phyloP scores from a whole-genome alignment of 2,113 vertebrate genomes.

The Prionailurus bengalensis region DNA sequence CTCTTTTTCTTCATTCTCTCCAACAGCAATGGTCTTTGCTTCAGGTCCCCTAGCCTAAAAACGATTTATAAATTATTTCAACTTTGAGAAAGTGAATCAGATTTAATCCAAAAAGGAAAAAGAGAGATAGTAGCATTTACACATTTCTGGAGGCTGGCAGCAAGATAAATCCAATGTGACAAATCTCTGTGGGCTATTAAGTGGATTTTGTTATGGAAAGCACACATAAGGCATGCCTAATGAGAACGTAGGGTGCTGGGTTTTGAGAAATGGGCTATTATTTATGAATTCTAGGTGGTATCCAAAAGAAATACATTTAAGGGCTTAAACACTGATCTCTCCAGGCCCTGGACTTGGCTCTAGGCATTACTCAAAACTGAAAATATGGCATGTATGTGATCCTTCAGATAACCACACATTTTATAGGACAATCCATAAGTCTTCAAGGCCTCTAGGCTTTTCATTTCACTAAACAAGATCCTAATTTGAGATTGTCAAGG shows the following conservation, averaged over 20 bases:
- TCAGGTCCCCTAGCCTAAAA: slow-evolving; percentile 50
- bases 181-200: slow-evolving; percentile 73
- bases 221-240: slow-evolving; percentile 55
- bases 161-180: slow-evolving; percentile 73
- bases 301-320: slow-evolving; percentile 65
- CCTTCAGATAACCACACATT: slow-evolving; percentile 43
- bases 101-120: slow-evolving; percentile 73
- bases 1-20: slow-evolving; percentile 11
- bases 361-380: background rate
- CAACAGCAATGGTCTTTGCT: slow-evolving; percentile 49
- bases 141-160: slow-evolving; percentile 67
- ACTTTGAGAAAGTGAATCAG: slow-evolving; percentile 63
- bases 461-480: slow-evolving; percentile 48
- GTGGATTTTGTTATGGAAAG: slow-evolving; percentile 70
- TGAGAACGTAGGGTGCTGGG: slow-evolving; percentile 46
- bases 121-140: slow-evolving; percentile 55
- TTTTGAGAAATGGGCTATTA: slow-evolving; percentile 66
- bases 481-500: background rate
- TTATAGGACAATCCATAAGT: background rate
- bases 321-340: slow-evolving; percentile 59
- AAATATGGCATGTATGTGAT: background rate
- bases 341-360: background rate
- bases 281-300: slow-evolving; percentile 56
- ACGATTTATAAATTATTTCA: slow-evolving; percentile 65
- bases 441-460: slow-evolving; percentile 11